Conservation (phyloP, 2,888 invertebrate species). For the Diplolepis rosae region DNA sequence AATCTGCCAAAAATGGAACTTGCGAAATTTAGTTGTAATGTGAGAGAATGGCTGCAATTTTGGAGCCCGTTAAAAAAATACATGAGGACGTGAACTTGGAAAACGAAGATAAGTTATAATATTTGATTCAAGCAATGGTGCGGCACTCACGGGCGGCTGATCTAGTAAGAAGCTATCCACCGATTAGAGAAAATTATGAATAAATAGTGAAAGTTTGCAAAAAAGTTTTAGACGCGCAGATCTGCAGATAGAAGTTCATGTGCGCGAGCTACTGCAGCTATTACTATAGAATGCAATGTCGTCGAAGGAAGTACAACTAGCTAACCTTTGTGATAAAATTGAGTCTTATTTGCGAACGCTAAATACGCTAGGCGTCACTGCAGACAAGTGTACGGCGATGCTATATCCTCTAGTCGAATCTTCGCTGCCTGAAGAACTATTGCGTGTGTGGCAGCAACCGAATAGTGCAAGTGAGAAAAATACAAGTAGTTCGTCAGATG, state of each 20-base stretch:
- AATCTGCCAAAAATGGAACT: constrained; percentile 47
- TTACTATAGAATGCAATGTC: too few species aligned
- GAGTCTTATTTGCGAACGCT: not conserved
- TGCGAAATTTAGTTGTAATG: constrained; percentile 48
- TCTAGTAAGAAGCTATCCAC: constrained; percentile 52
- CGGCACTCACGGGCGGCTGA: constrained; percentile 49
- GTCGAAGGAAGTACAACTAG: too few species aligned
- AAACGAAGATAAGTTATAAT: constrained; percentile 53
- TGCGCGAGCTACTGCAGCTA: not conserved
- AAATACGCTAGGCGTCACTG: not conserved
- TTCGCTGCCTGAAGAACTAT: too few species aligned
- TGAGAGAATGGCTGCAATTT: constrained; percentile 54
- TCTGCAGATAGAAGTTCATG: too few species aligned
- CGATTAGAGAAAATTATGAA: constrained; percentile 54
- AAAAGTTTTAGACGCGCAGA: not conserved
- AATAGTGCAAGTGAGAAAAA: too few species aligned
- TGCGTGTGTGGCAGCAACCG: constrained; percentile 47
- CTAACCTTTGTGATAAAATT: not conserved
- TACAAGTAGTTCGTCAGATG: too few species aligned
- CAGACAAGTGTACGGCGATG: not conserved
- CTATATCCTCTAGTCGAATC: not conserved
- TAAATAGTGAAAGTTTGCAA: constrained; percentile 46
- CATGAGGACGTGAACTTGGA: constrained; percentile 46
- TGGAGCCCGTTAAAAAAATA: constrained; percentile 54
- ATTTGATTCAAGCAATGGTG: constrained; percentile 49